Evolutionary conservation across 2,888 invertebrate genomes (phyloP).

Genomic region (Sisyra terminalis): DNA sequence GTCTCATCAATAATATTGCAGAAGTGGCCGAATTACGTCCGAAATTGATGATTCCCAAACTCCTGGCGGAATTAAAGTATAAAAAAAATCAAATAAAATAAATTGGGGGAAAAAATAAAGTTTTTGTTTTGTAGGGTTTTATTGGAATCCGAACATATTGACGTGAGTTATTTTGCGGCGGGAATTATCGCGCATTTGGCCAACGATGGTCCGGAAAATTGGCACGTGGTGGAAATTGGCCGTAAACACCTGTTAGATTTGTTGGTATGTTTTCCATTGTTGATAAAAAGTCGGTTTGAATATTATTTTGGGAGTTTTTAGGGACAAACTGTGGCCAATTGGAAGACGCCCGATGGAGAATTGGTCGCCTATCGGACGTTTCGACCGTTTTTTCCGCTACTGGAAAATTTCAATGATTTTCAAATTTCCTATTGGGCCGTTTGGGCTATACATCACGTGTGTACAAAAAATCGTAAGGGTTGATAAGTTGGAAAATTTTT

Average conservation of each 20-base stretch:
- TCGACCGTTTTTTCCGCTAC: constrained; percentile 50
- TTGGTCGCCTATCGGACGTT: constrained; percentile 63
- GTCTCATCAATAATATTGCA: constrained; percentile 58
- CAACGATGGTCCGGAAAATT: constrained; percentile 35
- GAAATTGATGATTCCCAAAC: constrained; percentile 34
- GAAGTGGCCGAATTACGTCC: constrained; percentile 42
- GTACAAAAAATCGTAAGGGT: constrained; percentile 49
- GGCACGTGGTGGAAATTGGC: constrained; percentile 25
- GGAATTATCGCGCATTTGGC: constrained; percentile 54
- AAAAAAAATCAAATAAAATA: no score
- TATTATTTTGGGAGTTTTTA: constrained; percentile 15
- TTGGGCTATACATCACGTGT: constrained; percentile 65
- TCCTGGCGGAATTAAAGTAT: constrained; percentile 34
- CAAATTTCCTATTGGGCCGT: constrained; percentile 61
- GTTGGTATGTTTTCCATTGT: constrained; percentile 24
- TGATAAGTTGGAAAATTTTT: neutral
- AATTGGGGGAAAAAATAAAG: no score
- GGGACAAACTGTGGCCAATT: constrained; percentile 37
- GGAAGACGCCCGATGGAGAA: constrained; percentile 52
- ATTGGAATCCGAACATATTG: constrained; percentile 43
- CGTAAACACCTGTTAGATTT: constrained; percentile 29
- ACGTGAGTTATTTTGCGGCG: constrained; percentile 54
- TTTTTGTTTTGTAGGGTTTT: constrained; percentile 19
- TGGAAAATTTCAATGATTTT: constrained; percentile 37
- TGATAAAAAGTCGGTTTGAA: neutral